phyloP scores from a whole-genome alignment of 2,113 vertebrate genomes.

The Riparia riparia region DNA sequence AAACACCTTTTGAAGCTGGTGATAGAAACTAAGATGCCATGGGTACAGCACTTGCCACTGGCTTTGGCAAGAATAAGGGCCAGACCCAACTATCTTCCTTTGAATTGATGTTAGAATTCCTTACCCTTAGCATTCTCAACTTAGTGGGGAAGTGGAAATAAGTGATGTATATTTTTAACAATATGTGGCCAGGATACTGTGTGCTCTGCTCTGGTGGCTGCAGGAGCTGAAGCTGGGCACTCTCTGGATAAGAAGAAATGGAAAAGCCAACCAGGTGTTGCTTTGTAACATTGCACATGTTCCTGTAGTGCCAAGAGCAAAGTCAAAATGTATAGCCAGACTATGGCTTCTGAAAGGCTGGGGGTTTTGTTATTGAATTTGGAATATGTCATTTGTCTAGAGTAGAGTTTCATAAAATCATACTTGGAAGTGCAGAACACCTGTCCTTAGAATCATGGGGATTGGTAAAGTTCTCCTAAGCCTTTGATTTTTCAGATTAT shows the following conservation, averaged over 20 bases:
- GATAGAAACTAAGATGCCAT: too few relatives aligned
- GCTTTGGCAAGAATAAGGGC: background rate
- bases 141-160: background rate
- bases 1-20: background rate
- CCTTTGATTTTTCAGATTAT: background rate
- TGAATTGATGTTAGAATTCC: background rate
- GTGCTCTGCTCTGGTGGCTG: fast-evolving
- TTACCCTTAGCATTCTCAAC: background rate
- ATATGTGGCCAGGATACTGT: background rate
- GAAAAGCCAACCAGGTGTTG: background rate
- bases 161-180: background rate
- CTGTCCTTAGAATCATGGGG: background rate
- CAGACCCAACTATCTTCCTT: background rate
- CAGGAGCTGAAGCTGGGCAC: background rate
- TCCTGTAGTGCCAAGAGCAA: background rate
- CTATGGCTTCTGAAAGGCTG: background rate
- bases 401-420: background rate
- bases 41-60: background rate
- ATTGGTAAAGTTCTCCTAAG: background rate
- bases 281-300: fast-evolving
- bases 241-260: background rate
- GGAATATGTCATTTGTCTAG: background rate
- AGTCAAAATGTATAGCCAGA: background rate
- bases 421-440: background rate
- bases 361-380: background rate